phyloP scores from a whole-genome alignment of 2,888 invertebrate genomes.

The Trachelus stipa region DNA sequence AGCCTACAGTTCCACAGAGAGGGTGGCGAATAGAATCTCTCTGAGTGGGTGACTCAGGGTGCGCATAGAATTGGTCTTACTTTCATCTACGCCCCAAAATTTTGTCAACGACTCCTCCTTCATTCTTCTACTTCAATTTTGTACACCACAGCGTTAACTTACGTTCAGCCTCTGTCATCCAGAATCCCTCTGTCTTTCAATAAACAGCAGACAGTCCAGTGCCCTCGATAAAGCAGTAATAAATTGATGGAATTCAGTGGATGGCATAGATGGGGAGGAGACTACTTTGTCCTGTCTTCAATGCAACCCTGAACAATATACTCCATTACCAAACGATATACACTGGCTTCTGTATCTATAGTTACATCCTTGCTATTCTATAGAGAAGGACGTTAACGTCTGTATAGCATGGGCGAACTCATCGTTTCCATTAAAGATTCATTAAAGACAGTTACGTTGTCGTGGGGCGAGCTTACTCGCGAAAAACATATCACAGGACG shows the following conservation, averaged over 20 bases:
- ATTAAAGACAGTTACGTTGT: not conserved
- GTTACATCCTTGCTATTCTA: not conserved
- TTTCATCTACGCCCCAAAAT: not conserved
- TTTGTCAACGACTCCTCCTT: not conserved
- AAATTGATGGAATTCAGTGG: constrained; percentile 32
- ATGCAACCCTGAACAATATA: not conserved
- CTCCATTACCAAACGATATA: not conserved
- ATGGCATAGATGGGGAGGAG: not conserved
- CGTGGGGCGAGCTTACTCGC: not conserved
- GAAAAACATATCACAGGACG: not conserved
- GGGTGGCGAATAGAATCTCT: not conserved
- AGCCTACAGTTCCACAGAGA: not conserved
- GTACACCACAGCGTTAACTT: not conserved
- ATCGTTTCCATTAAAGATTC: not conserved
- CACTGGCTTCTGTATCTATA: not conserved
- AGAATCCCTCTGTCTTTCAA: not conserved
- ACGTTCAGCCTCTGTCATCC: not conserved
- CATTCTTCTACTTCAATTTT: not conserved
- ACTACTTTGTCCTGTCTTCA: not conserved
- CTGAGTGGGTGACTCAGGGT: constrained; percentile 40
- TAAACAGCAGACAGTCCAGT: constrained; percentile 22
- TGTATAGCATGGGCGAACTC: not conserved
- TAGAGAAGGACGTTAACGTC: not conserved
- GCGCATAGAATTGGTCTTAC: constrained; percentile 39
- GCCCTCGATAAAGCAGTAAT: constrained; percentile 36